phyloP scores from a whole-genome alignment of 2,888 invertebrate species.

The Megamerina dolium region DNA sequence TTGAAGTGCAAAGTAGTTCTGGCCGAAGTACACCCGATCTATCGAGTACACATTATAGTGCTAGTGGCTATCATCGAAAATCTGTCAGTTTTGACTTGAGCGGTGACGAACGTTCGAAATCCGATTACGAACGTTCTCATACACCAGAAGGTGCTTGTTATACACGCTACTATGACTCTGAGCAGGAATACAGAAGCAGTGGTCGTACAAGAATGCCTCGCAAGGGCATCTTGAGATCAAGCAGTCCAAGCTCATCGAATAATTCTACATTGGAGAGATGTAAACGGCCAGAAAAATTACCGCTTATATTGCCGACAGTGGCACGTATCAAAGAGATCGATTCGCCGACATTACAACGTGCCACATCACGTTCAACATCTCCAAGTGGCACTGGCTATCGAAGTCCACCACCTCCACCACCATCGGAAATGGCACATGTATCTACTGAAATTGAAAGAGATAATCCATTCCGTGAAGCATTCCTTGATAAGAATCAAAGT shows the following conservation, averaged over 20 bases:
- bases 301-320: conserved; percentile 40
- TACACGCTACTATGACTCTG: conserved; percentile 42
- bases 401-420: conserved; percentile 29
- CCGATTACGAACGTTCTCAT: conserved; percentile 41
- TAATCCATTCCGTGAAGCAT: conserved; percentile 47
- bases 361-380: conserved; percentile 17
- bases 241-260: conserved; percentile 43
- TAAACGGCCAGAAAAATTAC: conserved; percentile 31
- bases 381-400: conserved; percentile 19
- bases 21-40: conserved; percentile 44
- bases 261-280: conserved; percentile 38
- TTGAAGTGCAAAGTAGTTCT: conserved; percentile 26
- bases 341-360: conserved; percentile 38
- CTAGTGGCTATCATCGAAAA: conserved; percentile 39
- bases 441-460: conserved; percentile 44
- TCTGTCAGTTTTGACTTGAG: conserved; percentile 49
- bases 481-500: conserved; percentile 25
- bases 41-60: conserved; percentile 19
- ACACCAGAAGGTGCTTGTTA: conserved; percentile 26
- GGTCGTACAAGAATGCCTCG: conserved; percentile 29
- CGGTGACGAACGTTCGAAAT: conserved; percentile 45
- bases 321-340: conserved; percentile 45
- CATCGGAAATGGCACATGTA: conserved; percentile 21
- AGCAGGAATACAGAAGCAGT: conserved; percentile 36
- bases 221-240: conserved; percentile 45